Conservation (phyloP, 2,888 invertebrate species). For the Hypomecis punctinalis region DNA sequence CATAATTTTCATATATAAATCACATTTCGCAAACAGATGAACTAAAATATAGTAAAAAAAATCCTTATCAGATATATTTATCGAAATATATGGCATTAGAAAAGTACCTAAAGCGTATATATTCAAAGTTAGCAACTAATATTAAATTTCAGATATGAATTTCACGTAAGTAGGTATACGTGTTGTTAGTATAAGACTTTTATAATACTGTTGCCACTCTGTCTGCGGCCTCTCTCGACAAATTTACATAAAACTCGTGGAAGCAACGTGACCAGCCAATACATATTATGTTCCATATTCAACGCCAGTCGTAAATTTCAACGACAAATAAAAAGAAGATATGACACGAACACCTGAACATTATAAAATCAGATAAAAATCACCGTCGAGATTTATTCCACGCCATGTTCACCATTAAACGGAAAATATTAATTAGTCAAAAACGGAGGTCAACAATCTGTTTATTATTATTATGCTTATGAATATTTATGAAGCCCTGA, state of each 20-base stretch:
- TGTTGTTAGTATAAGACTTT: constrained; percentile 43
- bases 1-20: neutral
- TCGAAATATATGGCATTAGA: neutral
- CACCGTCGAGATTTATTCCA: constrained; percentile 68
- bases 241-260: constrained; percentile 70
- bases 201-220: constrained; percentile 70
- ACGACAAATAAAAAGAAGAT: constrained; percentile 65
- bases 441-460: constrained; percentile 67
- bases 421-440: constrained; percentile 71
- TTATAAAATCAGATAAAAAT: constrained; percentile 64
- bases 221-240: constrained; percentile 65
- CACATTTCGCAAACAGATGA: neutral
- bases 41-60: neutral
- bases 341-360: constrained; percentile 67
- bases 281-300: constrained; percentile 48
- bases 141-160: constrained; percentile 16
- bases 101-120: neutral
- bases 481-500: constrained; percentile 30
- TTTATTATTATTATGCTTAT: constrained; percentile 55
- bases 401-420: constrained; percentile 63
- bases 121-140: neutral
- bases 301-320: constrained; percentile 69
- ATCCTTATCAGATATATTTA: neutral
- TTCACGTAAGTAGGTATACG: constrained; percentile 35
- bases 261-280: constrained; percentile 67